Percentiles rank a stretch among this genome's conserved stretches.
phyloP scores from a whole-genome alignment of 2,888 invertebrate genomes.

The Strigamia transsilvanica region DNA sequence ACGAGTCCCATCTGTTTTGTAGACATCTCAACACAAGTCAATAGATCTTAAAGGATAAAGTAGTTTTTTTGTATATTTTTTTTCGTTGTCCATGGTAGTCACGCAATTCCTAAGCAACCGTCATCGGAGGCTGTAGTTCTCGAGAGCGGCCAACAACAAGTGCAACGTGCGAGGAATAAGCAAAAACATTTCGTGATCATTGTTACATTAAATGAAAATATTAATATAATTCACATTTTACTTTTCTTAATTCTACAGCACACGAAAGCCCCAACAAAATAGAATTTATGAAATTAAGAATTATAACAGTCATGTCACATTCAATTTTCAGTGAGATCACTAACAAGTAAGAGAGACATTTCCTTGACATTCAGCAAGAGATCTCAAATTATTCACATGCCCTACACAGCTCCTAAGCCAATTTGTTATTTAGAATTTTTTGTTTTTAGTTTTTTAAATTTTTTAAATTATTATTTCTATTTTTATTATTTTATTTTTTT shows the following conservation, averaged over 20 bases:
- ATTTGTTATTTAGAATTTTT: background rate
- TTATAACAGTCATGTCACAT: background rate
- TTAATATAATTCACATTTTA: background rate
- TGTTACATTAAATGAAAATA: constrained; percentile 6
- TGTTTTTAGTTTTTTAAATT: background rate
- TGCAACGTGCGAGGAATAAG: background rate
- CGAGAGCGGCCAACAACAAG: background rate
- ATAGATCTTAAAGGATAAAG: constrained; percentile 42
- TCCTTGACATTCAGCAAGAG: constrained; percentile 1
- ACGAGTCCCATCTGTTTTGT: constrained; percentile 40
- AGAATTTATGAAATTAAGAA: no score
- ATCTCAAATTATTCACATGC: constrained; percentile 11
- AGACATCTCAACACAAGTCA: background rate
- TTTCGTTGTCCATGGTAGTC: constrained; percentile 28
- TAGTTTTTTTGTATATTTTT: background rate
- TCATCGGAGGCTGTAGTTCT: background rate
- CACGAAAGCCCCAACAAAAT: no score
- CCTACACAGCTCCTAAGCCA: background rate
- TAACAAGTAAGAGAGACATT: background rate
- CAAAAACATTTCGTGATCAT: background rate
- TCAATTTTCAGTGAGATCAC: background rate
- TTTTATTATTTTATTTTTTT: no score
- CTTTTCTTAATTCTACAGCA: background rate
- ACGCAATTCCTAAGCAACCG: constrained; percentile 21
- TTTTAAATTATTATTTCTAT: no score